These are phyloP conservation scores for Hoplostethus mediterraneus DNA, from an alignment of 2,797 vertebrate species.

Conservation along the genomic window DNA sequence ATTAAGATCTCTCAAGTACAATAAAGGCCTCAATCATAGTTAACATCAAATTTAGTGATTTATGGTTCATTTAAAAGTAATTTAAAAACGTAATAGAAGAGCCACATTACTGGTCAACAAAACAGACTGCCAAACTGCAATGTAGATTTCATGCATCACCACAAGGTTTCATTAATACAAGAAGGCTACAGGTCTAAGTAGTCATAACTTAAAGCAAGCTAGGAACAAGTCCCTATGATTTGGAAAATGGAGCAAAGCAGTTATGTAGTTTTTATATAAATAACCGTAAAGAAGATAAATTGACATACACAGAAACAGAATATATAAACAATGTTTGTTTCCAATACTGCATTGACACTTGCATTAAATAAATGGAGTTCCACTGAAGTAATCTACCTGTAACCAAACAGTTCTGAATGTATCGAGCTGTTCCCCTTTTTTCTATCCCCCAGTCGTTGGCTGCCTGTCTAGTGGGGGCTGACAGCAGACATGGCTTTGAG, in stretches of 20 bases:
- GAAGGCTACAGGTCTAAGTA: background rate
- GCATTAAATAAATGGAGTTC: constrained; percentile 55
- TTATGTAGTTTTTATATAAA: constrained; percentile 52
- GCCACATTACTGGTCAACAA: background rate
- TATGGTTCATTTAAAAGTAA: background rate
- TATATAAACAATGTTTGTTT: constrained; percentile 19
- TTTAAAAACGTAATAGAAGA: background rate
- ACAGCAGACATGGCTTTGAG: constrained; percentile 30
- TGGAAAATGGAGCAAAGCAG: constrained; percentile 15
- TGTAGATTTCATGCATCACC: background rate
- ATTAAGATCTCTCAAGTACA: background rate
- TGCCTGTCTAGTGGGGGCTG: constrained; percentile 13
- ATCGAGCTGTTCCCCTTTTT: constrained; percentile 10
- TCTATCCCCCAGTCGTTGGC: background rate
- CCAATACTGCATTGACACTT: constrained; percentile 64
- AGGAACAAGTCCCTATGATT: constrained; percentile 11
- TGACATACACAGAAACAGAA: constrained; percentile 37
- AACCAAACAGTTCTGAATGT: background rate
- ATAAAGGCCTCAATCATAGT: background rate
- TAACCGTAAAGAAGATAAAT: constrained; percentile 36
- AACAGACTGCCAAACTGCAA: constrained; percentile 8
- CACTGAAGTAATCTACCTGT: background rate
- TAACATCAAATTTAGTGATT: constrained; percentile 6
- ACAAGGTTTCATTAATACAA: background rate
- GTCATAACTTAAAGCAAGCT: constrained; percentile 13